Conservation (phyloP, 1,140 invertebrate genomes). For the Procambarus clarkii region DNA sequence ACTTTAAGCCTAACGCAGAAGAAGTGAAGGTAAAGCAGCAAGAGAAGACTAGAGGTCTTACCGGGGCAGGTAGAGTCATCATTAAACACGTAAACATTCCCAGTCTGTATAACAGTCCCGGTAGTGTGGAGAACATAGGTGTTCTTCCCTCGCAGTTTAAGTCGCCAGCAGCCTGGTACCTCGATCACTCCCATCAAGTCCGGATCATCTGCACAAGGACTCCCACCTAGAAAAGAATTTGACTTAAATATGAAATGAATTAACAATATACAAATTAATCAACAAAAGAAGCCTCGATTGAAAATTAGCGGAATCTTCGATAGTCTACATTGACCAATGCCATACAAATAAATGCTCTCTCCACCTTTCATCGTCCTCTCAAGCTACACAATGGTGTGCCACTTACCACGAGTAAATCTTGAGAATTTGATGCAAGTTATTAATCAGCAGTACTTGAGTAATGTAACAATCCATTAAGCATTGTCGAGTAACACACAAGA, state of each 20-base stretch:
- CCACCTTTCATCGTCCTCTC: too few relatives aligned
- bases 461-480: too few relatives aligned
- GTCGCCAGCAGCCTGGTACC: slow-evolving; percentile 40
- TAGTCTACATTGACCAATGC: too few relatives aligned
- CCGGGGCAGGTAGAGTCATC: slow-evolving; percentile 37
- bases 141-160: neutral
- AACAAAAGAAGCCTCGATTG: neutral
- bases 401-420: too few relatives aligned
- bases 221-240: neutral
- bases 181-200: slow-evolving; percentile 31
- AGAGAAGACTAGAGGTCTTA: slow-evolving; percentile 2
- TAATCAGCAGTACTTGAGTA: too few relatives aligned
- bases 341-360: too few relatives aligned
- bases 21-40: neutral
- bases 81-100: slow-evolving; percentile 18
- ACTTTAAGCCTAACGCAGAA: too few relatives aligned
- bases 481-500: too few relatives aligned
- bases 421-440: too few relatives aligned
- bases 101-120: neutral
- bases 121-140: slow-evolving; percentile 12
- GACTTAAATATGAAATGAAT: neutral
- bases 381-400: too few relatives aligned
- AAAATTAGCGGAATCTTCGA: too few relatives aligned
- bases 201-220: neutral
- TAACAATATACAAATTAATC: neutral